These are phyloP conservation scores for Tauraco hartlaubi DNA, from an alignment of 2,797 vertebrate species.

Conservation along the genomic window DNA sequence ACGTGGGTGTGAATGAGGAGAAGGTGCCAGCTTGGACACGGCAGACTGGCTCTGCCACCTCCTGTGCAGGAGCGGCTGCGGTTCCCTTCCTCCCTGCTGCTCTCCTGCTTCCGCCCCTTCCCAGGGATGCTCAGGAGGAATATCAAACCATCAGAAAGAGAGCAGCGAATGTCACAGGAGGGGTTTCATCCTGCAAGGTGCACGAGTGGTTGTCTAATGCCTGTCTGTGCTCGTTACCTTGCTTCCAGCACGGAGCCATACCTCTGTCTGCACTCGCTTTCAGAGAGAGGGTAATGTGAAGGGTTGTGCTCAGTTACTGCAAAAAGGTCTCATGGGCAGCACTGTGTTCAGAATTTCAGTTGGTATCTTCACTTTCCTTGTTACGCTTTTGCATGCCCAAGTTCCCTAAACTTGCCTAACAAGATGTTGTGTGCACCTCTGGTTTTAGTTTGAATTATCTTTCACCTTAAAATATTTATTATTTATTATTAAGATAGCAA, in stretches of 20 bases:
- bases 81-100: not conserved
- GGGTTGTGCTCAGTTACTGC: too few species aligned
- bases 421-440: not conserved
- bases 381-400: not conserved
- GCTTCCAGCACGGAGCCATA: not conserved
- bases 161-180: not conserved
- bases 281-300: not conserved
- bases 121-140: not conserved
- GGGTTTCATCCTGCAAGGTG: not conserved
- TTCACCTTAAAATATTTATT: not conserved
- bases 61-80: not conserved
- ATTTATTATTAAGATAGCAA: not conserved
- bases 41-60: not conserved
- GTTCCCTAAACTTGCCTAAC: not conserved
- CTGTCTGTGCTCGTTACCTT: not conserved
- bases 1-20: not conserved
- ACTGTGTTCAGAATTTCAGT: not conserved
- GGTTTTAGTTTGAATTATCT: not conserved
- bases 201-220: not conserved
- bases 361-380: not conserved
- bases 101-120: not conserved
- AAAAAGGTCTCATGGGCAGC: not conserved
- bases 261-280: not conserved
- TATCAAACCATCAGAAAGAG: not conserved
- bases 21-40: not conserved